These are phyloP conservation scores for Scartelaos histophorus DNA, from an alignment of 2,113 vertebrate species.

Conservation along the genomic window DNA sequence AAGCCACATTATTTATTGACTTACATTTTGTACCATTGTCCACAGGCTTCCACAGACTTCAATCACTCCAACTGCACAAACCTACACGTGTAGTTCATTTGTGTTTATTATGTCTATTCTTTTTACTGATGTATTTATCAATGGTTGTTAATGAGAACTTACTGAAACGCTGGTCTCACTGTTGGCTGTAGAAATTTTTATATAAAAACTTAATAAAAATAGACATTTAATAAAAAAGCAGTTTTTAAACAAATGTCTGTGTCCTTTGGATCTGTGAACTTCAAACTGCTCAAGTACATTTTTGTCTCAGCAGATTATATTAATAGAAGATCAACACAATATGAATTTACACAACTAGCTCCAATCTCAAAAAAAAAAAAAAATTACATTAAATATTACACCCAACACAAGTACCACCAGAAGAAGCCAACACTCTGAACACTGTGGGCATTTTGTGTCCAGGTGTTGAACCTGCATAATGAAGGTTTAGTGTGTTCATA, in stretches of 20 bases:
- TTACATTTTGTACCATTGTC: slow-evolving; percentile 33
- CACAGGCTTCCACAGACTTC: slow-evolving; percentile 41
- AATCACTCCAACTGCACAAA: slow-evolving; percentile 49
- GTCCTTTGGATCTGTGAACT: slow-evolving; percentile 1
- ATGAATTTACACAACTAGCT: not conserved
- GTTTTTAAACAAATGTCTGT: slow-evolving; percentile 63
- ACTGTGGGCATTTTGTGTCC: not conserved
- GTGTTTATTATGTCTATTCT: slow-evolving; percentile 49
- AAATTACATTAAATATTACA: too few species aligned
- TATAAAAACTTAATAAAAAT: slow-evolving; percentile 77
- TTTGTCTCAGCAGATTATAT: too few species aligned
- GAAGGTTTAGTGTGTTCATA: not conserved
- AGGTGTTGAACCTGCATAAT: not conserved
- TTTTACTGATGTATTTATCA: slow-evolving; percentile 57
- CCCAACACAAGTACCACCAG: too few species aligned
- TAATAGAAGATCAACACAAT: not conserved
- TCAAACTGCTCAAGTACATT: not conserved
- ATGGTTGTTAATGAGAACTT: slow-evolving; percentile 52
- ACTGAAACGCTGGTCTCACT: slow-evolving; percentile 70
- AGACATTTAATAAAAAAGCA: slow-evolving; percentile 79
- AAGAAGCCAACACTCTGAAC: not conserved
- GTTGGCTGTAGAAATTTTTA: slow-evolving; percentile 79
- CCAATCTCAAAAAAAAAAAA: too few species aligned
- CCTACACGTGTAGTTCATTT: slow-evolving; percentile 24
- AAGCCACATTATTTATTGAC: slow-evolving; percentile 72